Percentiles rank a stretch among this genome's conserved stretches.
Conservation (phyloP, 2,113 vertebrate genomes). For the Oryzias celebensis region DNA sequence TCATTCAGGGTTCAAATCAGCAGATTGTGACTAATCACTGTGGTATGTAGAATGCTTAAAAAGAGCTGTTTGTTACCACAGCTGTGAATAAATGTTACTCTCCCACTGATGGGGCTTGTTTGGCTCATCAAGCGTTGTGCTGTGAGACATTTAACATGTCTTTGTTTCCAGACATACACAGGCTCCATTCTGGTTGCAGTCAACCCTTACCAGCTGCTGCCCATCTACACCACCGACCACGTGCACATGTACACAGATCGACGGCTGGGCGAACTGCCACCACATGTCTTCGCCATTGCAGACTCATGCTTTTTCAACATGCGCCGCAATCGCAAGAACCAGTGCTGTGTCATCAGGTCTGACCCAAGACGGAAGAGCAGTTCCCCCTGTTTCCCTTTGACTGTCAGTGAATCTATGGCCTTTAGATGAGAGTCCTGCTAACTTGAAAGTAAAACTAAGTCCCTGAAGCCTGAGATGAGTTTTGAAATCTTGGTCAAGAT, state of each 20-base stretch:
- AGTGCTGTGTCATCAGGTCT: conserved; percentile 97
- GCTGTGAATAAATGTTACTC: neutral
- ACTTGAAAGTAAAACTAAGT: too few species aligned
- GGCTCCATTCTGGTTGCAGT: conserved; percentile 96
- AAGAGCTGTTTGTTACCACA: neutral
- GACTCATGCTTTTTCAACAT: conserved; percentile 96
- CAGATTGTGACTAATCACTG: neutral
- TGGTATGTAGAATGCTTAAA: neutral
- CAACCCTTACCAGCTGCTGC: conserved; percentile 94
- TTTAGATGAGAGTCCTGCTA: neutral
- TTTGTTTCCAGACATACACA: conserved; percentile 86
- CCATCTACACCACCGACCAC: conserved; percentile 88
- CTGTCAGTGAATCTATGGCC: neutral
- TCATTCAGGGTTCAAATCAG: neutral
- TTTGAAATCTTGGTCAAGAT: too few species aligned
- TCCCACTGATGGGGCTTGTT: conserved; percentile 1
- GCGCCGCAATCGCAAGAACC: conserved; percentile 84
- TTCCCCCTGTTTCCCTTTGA: neutral
- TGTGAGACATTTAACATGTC: conserved; percentile 23
- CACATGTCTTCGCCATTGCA: conserved; percentile 92
- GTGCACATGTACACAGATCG: conserved; percentile 85
- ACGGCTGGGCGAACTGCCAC: conserved; percentile 88
- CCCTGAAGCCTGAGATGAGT: too few species aligned
- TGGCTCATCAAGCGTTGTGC: conserved; percentile 3
- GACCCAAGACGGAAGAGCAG: neutral